Evolutionary conservation across 2,113 vertebrate species (phyloP).

Genomic region (Pollachius pollachius): DNA sequence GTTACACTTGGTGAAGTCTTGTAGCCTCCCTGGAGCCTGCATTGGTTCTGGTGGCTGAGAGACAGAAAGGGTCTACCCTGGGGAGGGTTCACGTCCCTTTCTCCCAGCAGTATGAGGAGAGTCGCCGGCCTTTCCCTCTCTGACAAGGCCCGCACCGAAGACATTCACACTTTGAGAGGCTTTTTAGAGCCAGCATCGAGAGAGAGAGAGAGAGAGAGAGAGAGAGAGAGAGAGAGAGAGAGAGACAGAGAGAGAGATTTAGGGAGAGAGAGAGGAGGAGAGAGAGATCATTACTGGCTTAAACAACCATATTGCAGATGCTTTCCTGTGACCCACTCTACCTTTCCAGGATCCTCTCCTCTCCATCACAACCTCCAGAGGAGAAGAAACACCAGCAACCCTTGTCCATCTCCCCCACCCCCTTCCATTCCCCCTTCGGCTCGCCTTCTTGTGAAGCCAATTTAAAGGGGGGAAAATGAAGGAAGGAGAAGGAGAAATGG

Average conservation of each 20-base stretch:
- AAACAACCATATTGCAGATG: neutral
- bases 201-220: too few species aligned
- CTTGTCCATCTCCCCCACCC: slow-evolving; percentile 36
- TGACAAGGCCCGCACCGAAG: slow-evolving; percentile 11
- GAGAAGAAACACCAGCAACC: neutral
- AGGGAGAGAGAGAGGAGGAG: too few species aligned
- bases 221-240: too few species aligned
- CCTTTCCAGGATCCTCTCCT: neutral
- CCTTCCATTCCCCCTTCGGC: slow-evolving; percentile 53
- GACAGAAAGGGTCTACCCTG: neutral
- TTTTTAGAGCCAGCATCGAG: slow-evolving; percentile 4
- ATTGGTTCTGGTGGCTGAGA: neutral
- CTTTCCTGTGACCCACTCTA: neutral
- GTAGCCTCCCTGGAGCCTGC: slow-evolving; percentile 26
- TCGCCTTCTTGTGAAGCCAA: slow-evolving; percentile 77
- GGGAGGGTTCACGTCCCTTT: slow-evolving; percentile 56
- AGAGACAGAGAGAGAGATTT: too few species aligned
- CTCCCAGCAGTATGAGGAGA: neutral
- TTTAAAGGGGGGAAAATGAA: slow-evolving; percentile 48
- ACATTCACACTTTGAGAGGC: slow-evolving; percentile 12
- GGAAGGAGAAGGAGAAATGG: slow-evolving; percentile 14
- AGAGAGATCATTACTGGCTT: neutral
- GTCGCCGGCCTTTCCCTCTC: slow-evolving; percentile 1
- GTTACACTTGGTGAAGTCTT: too few species aligned
- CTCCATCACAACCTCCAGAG: neutral